These are phyloP conservation scores for Chironomus tentans DNA, from an alignment of 2,888 invertebrate species.

Conservation along the genomic window DNA sequence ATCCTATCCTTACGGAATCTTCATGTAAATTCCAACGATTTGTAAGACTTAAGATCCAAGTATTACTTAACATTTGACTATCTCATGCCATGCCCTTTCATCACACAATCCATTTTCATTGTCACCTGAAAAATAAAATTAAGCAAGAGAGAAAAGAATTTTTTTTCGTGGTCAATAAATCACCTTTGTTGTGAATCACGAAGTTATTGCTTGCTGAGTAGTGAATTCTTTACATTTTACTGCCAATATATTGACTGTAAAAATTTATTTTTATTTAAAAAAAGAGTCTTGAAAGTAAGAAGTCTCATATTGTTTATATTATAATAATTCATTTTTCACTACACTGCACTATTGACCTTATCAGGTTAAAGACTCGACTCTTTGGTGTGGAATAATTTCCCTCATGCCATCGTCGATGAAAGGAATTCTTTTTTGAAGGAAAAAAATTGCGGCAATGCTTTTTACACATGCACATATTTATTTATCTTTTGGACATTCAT, in stretches of 20 bases:
- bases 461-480: background rate
- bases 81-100: background rate
- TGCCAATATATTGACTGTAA: background rate
- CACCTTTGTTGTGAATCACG: background rate
- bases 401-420: no score
- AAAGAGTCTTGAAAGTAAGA: background rate
- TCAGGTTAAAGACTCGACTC: background rate
- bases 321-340: slow-evolving; percentile 8
- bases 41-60: no score
- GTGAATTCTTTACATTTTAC: background rate
- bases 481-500: background rate
- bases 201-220: slow-evolving; percentile 5
- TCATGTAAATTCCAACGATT: no score
- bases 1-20: no score
- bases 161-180: slow-evolving; percentile 8
- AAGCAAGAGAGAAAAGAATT: background rate
- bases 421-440: no score
- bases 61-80: no score
- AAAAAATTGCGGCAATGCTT: background rate
- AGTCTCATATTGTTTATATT: background rate
- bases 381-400: background rate
- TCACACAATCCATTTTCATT: background rate
- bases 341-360: background rate
- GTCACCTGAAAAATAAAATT: background rate
- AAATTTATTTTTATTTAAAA: background rate